Base-by-base conservation (phyloP, 1,140 invertebrate genomes). In the Heliconius congener region DNA sequence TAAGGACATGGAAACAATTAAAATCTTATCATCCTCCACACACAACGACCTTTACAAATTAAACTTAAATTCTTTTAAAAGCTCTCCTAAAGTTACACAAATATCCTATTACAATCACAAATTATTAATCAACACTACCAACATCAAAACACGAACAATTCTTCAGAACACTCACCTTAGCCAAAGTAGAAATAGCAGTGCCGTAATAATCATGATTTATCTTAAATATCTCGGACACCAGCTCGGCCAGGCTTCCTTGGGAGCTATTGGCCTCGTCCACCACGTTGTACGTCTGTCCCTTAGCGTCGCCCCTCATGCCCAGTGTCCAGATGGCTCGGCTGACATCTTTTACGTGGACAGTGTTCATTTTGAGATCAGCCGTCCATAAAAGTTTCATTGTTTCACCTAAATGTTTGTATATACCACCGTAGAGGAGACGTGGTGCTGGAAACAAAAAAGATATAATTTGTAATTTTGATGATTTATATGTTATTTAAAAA, bases 381-480 rank as follows among this genome's bases (percentile, higher is more conserved):
- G 97, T 97, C 98, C 98, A 99, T 39, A 99, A 95, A 70, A 99
- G 95, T 91, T 98, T 98, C 98, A 99, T 98, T 88, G 97, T 98
- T 95, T 99, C 97, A 71, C 96, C 96, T 6, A 98, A 95, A 91
- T 98, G 96, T 86, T 98, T 98, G 91, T 99, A 99, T 81, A 99
- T 97, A 71, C 97, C 97, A 74, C 97, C 98, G 85, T 98, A 96
- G 27, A 99, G 96, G 71, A 99, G 95, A 79, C 98, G 96, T 1
- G 98, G 97, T 86, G 97, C 97, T 98, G 90, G 8, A 82, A 82
- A 55, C 8, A 19, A 79, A 46, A 77, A 18, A 74, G 30, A 34
- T 34, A 57, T 50, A 2, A 60, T 60, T 60, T 27, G 19, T 27
- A 16, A 46, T 3, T 55, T 55, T 55, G 19, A 19, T 55, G 19